Evolutionary conservation across 2,888 invertebrate species (phyloP), one percentile per base, ranked within the genome.

Genomic region (Antheraea yamamai): DNA sequence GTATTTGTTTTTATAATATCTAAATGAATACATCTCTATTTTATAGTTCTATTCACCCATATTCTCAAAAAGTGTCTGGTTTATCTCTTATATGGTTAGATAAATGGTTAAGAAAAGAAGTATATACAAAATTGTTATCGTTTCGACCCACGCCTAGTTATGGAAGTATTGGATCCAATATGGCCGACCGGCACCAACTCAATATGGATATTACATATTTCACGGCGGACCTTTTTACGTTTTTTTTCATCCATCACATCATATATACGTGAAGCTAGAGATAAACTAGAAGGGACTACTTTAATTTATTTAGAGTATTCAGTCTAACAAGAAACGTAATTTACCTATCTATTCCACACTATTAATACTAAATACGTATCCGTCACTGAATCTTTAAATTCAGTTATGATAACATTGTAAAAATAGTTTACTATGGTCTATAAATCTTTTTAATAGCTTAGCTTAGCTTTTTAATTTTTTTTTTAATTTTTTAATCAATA

Each of bases 161-260:
- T 71, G 74, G 23, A 75, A 76, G 76, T 73, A 64, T 74, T 72
- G 64, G 47, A 64, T 55, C 88, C 94, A 93, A 93, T 94, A 94
- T 92, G 93, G 87, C 88, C 81, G 82, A 78, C 82, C 82, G 83
- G 80, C 82, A 81, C 82, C 83, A 83, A 83, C 82, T 91, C 94
- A 95, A 95, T 95, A 94, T 93, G 94, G 92, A 91, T 90, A 89
- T 90, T 93, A 89, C 92, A 92, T 93, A 93, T 93, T 93, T 93
- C 90, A 92, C 85, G 83, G 82, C 79, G 84, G 87, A 88, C 86
- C 89, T 87, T 85, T 85, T 88, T 87, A 86, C 88, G 89, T 90
- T 66, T 30, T 61, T 90, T 82, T 88, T 91, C 89, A 85, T 89
- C 87, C 84, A 84, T 82, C 82, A 79, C 83, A 83, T 84, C 80